A percentile compares a stretch with the other conserved stretches of the same genome.
Evolutionary conservation across 2,888 invertebrate genomes (phyloP).

Genomic region (Girardia tigrina): DNA sequence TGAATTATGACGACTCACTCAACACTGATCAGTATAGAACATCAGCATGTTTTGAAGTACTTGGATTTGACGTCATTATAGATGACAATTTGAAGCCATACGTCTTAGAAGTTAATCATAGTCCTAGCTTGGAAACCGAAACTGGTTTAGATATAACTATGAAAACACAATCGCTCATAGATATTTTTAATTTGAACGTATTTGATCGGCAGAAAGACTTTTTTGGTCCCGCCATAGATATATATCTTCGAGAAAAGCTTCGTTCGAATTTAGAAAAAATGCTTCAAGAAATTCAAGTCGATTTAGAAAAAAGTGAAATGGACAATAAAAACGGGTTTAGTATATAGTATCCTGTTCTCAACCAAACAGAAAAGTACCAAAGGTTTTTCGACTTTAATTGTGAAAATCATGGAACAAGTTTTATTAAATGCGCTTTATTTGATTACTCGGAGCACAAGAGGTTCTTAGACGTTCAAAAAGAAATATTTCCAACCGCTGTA

Average conservation of each 20-base stretch:
- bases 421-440: background rate
- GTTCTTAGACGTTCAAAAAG: too few relatives aligned
- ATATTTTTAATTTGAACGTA: conserved; percentile 9
- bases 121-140: conserved; percentile 10
- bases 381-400: conserved; percentile 10
- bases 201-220: background rate
- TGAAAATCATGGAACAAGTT: background rate
- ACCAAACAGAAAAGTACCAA: background rate
- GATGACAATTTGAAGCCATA: conserved; percentile 21
- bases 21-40: conserved; percentile 9
- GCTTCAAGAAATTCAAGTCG: background rate
- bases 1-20: too few relatives aligned
- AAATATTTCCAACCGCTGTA: too few relatives aligned
- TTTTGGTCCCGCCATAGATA: background rate
- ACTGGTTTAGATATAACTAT: background rate
- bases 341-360: background rate
- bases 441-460: too few relatives aligned
- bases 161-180: background rate
- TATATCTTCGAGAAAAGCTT: background rate
- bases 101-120: conserved; percentile 25
- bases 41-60: conserved; percentile 20
- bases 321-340: background rate
- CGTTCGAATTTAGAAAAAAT: background rate
- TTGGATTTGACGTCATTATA: conserved; percentile 21
- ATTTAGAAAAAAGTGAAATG: background rate